Percentiles rank a stretch among this genome's conserved stretches.
phyloP scores from a whole-genome alignment of 1,140 invertebrate species.

The Rhagoletis pomonella region DNA sequence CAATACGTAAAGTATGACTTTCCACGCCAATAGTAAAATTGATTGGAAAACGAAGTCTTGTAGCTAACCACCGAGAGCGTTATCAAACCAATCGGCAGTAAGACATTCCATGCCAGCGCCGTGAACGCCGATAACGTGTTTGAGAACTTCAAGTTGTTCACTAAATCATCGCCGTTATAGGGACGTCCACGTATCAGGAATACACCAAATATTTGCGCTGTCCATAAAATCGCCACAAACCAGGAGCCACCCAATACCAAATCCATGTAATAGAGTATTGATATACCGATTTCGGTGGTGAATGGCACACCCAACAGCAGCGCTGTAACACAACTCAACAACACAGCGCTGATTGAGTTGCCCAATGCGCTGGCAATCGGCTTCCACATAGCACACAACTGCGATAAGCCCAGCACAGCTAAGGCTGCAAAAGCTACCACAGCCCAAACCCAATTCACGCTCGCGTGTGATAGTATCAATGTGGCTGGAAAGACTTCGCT shows the following conservation, averaged over 20 bases:
- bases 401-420: constrained; percentile 89
- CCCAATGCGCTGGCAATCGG: constrained; percentile 82
- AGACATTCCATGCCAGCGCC: constrained; percentile 92
- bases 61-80: constrained; percentile 76
- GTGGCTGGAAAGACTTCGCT: constrained; percentile 91
- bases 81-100: constrained; percentile 85
- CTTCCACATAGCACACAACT: constrained; percentile 80
- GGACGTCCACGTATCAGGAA: constrained; percentile 89
- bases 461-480: constrained; percentile 79
- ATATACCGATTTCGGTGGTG: constrained; percentile 91
- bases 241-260: constrained; percentile 87
- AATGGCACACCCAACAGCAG: constrained; percentile 90
- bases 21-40: constrained; percentile 72
- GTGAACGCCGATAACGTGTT: constrained; percentile 82
- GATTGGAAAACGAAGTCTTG: constrained; percentile 69
- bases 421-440: constrained; percentile 90
- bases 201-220: constrained; percentile 84
- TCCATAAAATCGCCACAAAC: constrained; percentile 89
- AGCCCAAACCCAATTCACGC: constrained; percentile 82
- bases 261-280: constrained; percentile 89
- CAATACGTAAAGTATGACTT: constrained; percentile 83
- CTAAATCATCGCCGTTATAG: constrained; percentile 88
- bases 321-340: constrained; percentile 88
- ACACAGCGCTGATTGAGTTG: constrained; percentile 90
- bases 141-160: constrained; percentile 78